Percentiles rank a stretch among this genome's conserved stretches.
Conservation (phyloP, 2,797 vertebrate species). For the Acipenser transmontanus region DNA sequence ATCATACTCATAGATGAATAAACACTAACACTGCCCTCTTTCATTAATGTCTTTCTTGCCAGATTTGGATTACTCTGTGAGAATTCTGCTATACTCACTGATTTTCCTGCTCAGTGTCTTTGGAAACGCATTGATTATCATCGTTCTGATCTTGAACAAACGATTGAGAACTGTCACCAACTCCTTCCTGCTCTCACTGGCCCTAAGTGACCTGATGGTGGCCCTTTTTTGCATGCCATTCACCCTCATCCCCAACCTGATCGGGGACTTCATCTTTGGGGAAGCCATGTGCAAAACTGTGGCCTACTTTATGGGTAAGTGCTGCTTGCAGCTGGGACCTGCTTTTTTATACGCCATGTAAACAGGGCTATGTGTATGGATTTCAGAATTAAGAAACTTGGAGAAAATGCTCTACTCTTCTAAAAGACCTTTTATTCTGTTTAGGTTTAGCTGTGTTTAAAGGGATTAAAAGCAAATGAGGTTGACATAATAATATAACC, state of each 20-base stretch:
- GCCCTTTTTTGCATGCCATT: conserved; percentile 67
- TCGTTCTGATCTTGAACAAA: conserved; percentile 55
- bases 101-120: conserved; percentile 61
- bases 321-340: too few species aligned
- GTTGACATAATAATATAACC: too few species aligned
- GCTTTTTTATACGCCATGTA: too few species aligned
- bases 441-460: too few species aligned
- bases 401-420: too few species aligned
- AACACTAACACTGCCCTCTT: not conserved
- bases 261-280: conserved; percentile 64
- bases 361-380: too few species aligned
- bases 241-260: conserved; percentile 61
- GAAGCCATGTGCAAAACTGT: conserved; percentile 54
- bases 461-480: too few species aligned
- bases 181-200: conserved; percentile 65
- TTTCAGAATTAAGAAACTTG: too few species aligned
- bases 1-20: too few species aligned
- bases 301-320: conserved; percentile 66
- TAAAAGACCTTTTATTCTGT: too few species aligned
- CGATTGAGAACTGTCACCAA: conserved; percentile 65
- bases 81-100: conserved; percentile 52
- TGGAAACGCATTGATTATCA: conserved; percentile 56
- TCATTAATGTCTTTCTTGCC: not conserved
- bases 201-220: conserved; percentile 62
- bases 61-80: conserved; percentile 55